Conservation (phyloP, 30 jellyfish, hydroid and myxozoan species). For the Catostylus mosaicus region DNA sequence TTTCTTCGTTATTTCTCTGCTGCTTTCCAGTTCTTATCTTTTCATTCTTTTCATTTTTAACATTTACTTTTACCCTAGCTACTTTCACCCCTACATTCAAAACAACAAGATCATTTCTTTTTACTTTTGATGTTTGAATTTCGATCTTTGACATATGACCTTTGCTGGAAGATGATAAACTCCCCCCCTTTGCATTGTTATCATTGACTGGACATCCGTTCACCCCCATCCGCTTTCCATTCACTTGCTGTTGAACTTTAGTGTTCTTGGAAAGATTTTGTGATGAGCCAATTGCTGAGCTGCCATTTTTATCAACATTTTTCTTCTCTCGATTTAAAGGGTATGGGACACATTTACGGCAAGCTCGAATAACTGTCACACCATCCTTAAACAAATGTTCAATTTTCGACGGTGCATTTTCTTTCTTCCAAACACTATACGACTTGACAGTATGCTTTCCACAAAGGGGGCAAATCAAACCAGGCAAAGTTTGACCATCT, state of each 20-base stretch:
- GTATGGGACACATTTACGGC: conserved; percentile 74
- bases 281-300: background rate
- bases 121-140: conserved; percentile 15
- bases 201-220: background rate
- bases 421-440: conserved; percentile 53
- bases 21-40: background rate
- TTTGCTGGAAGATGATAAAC: background rate
- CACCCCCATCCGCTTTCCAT: background rate
- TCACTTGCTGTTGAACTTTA: background rate
- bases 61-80: background rate
- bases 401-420: conserved; percentile 60
- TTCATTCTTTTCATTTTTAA: background rate
- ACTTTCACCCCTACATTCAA: conserved; percentile 10
- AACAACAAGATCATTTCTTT: background rate
- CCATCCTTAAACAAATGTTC: conserved; percentile 52
- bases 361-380: conserved; percentile 53
- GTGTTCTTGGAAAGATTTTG: background rate
- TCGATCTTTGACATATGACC: conserved; percentile 20
- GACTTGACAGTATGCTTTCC: conserved; percentile 65
- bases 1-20: background rate
- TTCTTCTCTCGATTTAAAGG: conserved; percentile 46
- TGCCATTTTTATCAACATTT: background rate
- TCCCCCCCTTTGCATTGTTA: background rate
- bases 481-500: conserved; percentile 52
- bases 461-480: conserved; percentile 66